Conservation (phyloP, 2,888 invertebrate species). For the Platycheirus rosarum region DNA sequence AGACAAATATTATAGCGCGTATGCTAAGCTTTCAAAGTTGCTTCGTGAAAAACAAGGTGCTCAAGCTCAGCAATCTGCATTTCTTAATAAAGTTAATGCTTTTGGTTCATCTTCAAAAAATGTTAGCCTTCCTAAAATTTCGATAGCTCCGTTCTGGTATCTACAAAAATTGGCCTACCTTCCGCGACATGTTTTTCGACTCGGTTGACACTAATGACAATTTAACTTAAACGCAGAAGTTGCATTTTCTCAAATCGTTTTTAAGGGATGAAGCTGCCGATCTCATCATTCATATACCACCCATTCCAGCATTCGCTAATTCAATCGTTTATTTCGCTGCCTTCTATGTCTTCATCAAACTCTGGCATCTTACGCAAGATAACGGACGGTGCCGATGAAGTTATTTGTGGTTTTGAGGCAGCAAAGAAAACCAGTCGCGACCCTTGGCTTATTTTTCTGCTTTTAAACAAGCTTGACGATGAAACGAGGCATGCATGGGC, state of each 20-base stretch:
- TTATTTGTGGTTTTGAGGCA: conserved; percentile 1
- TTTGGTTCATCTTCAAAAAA: background rate
- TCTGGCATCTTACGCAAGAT: background rate
- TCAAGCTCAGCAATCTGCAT: conserved; percentile 2
- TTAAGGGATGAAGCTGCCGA: conserved; percentile 51
- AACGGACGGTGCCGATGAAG: conserved; percentile 10
- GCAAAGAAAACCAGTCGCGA: background rate
- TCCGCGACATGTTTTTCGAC: conserved; percentile 7
- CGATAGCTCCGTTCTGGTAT: conserved; percentile 8
- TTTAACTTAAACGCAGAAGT: background rate
- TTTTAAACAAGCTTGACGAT: conserved; percentile 16
- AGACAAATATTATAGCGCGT: background rate
- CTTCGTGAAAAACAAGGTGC: background rate
- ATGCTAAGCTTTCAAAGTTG: background rate
- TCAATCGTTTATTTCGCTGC: conserved; percentile 36
- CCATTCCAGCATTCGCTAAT: conserved; percentile 55
- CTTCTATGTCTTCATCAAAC: conserved; percentile 17
- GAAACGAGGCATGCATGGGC: conserved; percentile 17
- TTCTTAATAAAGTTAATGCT: background rate
- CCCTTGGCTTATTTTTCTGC: conserved; percentile 21
- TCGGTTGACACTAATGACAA: background rate
- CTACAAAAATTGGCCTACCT: conserved; percentile 6
- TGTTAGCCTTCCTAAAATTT: conserved; percentile 2
- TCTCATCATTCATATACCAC: conserved; percentile 52
- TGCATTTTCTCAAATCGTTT: background rate